Evolutionary conservation across 2,888 invertebrate genomes (phyloP).

Genomic region (Agrypnus murinus): DNA sequence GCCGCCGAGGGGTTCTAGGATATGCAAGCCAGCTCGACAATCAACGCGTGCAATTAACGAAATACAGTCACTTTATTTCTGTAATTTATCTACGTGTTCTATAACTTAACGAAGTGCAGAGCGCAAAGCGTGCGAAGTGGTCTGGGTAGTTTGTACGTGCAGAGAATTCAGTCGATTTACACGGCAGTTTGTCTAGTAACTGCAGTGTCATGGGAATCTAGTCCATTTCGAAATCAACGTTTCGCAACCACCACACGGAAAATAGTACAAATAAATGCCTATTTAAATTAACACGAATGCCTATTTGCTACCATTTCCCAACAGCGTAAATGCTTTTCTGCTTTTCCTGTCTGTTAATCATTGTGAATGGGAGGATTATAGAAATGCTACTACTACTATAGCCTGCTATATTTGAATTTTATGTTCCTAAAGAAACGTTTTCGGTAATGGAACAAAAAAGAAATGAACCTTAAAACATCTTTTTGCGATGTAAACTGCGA

Average conservation of each 20-base stretch:
- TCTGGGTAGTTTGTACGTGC: constrained; percentile 43
- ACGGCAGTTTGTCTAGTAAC: constrained; percentile 50
- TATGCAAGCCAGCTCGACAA: constrained; percentile 54
- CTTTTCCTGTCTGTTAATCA: constrained; percentile 38
- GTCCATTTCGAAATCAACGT: constrained; percentile 58
- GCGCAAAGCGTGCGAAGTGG: constrained; percentile 31
- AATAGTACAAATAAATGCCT: constrained; percentile 58
- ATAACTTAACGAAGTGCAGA: constrained; percentile 40
- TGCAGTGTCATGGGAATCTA: constrained; percentile 61
- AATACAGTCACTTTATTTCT: constrained; percentile 52
- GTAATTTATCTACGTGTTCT: constrained; percentile 51
- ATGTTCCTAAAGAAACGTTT: constrained; percentile 14
- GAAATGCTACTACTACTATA: constrained; percentile 13
- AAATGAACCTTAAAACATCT: no score
- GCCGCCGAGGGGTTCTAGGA: constrained; percentile 44
- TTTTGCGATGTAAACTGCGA: no score
- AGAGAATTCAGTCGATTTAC: constrained; percentile 48
- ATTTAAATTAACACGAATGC: constrained; percentile 57
- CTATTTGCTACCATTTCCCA: constrained; percentile 42
- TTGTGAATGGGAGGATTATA: constrained; percentile 35
- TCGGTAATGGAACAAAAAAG: constrained; percentile 20
- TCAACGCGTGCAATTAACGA: constrained; percentile 56
- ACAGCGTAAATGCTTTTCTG: constrained; percentile 21
- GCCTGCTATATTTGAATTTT: constrained; percentile 7
- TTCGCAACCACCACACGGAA: constrained; percentile 54